These are phyloP conservation scores for Formica selysi DNA, from an alignment of 1,140 invertebrate species.

Conservation along the genomic window DNA sequence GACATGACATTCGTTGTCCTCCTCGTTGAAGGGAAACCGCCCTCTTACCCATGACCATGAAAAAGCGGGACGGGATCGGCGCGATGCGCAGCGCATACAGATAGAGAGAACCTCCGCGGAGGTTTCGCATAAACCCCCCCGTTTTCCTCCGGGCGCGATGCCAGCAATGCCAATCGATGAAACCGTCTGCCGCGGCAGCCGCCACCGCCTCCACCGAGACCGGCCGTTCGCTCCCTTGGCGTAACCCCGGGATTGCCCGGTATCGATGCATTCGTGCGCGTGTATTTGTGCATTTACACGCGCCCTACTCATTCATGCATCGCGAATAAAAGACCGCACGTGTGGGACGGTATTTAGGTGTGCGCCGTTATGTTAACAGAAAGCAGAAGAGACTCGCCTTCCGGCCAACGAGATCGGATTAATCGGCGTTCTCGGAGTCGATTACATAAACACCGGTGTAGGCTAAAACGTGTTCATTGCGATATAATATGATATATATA, in stretches of 20 bases:
- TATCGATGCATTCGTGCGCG: background rate
- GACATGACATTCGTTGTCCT: background rate
- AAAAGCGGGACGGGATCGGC: slow-evolving; percentile 50
- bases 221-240: slow-evolving; percentile 65
- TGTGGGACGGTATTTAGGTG: slow-evolving; percentile 22
- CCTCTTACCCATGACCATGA: slow-evolving; percentile 76
- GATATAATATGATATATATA: too few relatives aligned
- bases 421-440: background rate
- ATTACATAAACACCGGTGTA: background rate
- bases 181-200: slow-evolving; percentile 75
- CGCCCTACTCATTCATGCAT: slow-evolving; percentile 61
- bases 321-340: slow-evolving; percentile 11
- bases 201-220: slow-evolving; percentile 33
- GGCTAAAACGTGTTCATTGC: background rate
- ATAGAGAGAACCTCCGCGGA: too few relatives aligned
- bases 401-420: background rate
- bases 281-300: background rate
- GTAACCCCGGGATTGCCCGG: slow-evolving; percentile 46
- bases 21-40: slow-evolving; percentile 39
- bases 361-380: background rate
- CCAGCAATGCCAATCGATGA: slow-evolving; percentile 80
- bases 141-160: slow-evolving; percentile 46
- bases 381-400: slow-evolving; percentile 36
- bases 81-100: too few relatives aligned
- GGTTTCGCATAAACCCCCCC: too few relatives aligned